Conservation (phyloP, 2,797 vertebrate genomes). For the Arremon brunneinucha region DNA sequence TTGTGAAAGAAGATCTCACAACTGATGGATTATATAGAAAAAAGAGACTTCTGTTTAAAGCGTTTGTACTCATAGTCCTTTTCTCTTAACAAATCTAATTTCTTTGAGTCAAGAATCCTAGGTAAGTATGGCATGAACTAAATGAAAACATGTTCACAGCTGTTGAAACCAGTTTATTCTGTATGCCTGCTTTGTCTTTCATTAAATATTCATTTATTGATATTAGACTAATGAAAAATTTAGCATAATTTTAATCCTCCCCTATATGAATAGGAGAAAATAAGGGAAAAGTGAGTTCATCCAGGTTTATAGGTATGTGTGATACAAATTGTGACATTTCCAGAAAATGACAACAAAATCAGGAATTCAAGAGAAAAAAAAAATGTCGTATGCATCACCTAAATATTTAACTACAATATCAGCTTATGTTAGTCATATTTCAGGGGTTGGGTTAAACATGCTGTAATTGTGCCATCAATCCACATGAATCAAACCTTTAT, state of each 20-base stretch:
- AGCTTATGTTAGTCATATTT: conserved; percentile 47
- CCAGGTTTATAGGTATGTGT: not conserved
- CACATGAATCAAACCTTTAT: conserved; percentile 56
- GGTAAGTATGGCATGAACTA: not conserved
- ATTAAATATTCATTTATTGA: conserved; percentile 65
- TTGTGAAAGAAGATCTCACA: conserved; percentile 24
- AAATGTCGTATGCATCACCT: not conserved
- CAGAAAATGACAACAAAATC: not conserved
- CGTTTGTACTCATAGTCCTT: not conserved
- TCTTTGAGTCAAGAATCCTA: not conserved
- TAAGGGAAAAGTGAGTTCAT: conserved; percentile 1
- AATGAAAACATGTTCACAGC: conserved; percentile 21
- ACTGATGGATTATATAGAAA: not conserved
- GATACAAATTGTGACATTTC: not conserved
- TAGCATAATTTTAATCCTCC: conserved; percentile 24
- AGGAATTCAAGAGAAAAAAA: not conserved
- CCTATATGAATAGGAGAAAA: conserved; percentile 7
- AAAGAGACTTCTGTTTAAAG: not conserved
- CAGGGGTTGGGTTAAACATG: conserved; percentile 3
- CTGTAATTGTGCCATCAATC: conserved; percentile 47
- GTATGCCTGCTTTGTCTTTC: not conserved
- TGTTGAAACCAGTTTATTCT: conserved; percentile 25
- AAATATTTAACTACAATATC: conserved; percentile 45
- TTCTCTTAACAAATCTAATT: not conserved
- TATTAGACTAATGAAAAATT: conserved; percentile 62